Conservation (phyloP, 2,888 invertebrate genomes). For the Eremobia ochroleuca region DNA sequence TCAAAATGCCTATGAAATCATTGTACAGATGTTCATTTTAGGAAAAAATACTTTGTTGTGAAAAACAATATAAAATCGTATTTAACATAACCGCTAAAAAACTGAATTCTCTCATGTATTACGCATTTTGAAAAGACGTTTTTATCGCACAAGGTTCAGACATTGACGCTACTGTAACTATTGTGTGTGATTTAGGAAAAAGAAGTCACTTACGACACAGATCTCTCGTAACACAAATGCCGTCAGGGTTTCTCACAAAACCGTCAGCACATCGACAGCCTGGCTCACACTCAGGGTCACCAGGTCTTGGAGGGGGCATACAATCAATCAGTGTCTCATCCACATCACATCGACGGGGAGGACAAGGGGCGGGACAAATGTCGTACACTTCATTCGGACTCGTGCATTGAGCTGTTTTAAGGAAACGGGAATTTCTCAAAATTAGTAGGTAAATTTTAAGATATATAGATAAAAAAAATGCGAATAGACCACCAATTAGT, state of each 20-base stretch:
- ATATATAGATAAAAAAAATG: neutral
- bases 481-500: neutral
- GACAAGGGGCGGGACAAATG: conserved; percentile 64
- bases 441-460: neutral
- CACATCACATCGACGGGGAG: conserved; percentile 68
- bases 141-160: too few species aligned
- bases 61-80: neutral
- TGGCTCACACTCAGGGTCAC: conserved; percentile 68
- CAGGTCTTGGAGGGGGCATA: conserved; percentile 64
- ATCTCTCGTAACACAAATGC: conserved; percentile 64
- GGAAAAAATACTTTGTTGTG: neutral
- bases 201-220: conserved; percentile 65
- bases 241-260: conserved; percentile 60
- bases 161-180: too few species aligned
- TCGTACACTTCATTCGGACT: conserved; percentile 67
- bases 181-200: neutral
- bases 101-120: neutral
- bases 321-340: conserved; percentile 66
- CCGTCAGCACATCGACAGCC: conserved; percentile 74
- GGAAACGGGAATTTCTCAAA: neutral
- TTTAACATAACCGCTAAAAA: neutral
- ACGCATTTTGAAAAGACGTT: neutral
- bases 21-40: too few species aligned
- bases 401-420: conserved; percentile 55
- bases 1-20: neutral